Evolutionary conservation across 2,888 invertebrate species (phyloP).

Genomic region (Xiphydria camelus): DNA sequence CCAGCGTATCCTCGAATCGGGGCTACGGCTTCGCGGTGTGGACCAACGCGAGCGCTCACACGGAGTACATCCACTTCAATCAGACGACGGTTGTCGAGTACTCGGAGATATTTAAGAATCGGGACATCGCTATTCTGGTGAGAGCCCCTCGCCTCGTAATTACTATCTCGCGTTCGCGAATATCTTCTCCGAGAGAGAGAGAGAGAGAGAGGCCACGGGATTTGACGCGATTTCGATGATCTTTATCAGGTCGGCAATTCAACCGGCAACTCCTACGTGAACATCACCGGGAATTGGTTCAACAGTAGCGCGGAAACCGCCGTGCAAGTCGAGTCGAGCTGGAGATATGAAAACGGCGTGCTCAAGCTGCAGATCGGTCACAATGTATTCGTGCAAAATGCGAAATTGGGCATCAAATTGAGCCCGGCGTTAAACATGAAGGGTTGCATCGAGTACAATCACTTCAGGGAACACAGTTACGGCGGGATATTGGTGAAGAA

Average conservation of each 20-base stretch:
- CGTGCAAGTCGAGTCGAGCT: slow-evolving; percentile 83
- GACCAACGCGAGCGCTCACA: slow-evolving; percentile 81
- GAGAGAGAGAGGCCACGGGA: no score
- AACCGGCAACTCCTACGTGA: slow-evolving; percentile 82
- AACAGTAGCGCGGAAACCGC: slow-evolving; percentile 78
- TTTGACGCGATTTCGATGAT: slow-evolving; percentile 3
- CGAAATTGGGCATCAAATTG: slow-evolving; percentile 74
- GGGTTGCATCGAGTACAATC: slow-evolving; percentile 84
- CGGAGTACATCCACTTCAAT: slow-evolving; percentile 78
- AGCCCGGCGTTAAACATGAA: slow-evolving; percentile 81
- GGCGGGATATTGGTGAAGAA: slow-evolving; percentile 87
- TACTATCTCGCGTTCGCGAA: no score
- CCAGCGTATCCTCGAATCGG: slow-evolving; percentile 82
- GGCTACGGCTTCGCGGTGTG: slow-evolving; percentile 89
- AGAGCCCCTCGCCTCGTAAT: slow-evolving; percentile 14
- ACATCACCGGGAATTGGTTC: slow-evolving; percentile 91
- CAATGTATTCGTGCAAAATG: slow-evolving; percentile 79
- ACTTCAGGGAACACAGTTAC: slow-evolving; percentile 79
- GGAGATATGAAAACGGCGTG: slow-evolving; percentile 63
- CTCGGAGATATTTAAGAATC: slow-evolving; percentile 83
- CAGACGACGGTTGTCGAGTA: slow-evolving; percentile 87
- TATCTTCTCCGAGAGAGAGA: no score
- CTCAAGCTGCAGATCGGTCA: slow-evolving; percentile 80
- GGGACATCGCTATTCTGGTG: slow-evolving; percentile 80
- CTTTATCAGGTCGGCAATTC: slow-evolving; percentile 79